Percentiles rank a stretch among this genome's conserved stretches.
phyloP scores from a whole-genome alignment of 2,797 vertebrate genomes.

The Pseudotriccus pelzelni region DNA sequence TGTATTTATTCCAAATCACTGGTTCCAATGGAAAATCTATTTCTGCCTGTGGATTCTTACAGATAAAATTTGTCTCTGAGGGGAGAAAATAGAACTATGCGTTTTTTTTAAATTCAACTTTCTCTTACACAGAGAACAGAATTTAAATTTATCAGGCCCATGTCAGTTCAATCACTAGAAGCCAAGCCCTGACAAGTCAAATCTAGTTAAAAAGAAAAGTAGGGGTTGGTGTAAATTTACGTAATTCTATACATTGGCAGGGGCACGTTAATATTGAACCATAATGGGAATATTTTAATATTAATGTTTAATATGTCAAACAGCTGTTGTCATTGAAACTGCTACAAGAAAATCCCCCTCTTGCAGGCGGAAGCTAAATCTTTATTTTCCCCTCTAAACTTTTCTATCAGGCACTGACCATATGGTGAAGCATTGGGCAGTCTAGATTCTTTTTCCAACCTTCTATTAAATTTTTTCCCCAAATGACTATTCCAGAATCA shows the following conservation, averaged over 20 bases:
- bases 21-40: neutral
- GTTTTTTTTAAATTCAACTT: accelerated
- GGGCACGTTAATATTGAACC: neutral
- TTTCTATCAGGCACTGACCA: neutral
- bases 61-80: neutral
- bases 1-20: neutral
- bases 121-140: neutral
- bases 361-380: neutral
- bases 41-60: neutral
- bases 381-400: neutral
- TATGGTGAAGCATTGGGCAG: neutral
- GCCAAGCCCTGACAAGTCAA: neutral
- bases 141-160: neutral
- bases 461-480: neutral
- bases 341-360: neutral
- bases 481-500: neutral
- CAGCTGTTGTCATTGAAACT: neutral
- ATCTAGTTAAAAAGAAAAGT: neutral
- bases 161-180: neutral
- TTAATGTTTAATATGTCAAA: neutral
- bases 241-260: neutral
- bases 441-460: neutral
- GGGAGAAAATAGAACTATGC: neutral
- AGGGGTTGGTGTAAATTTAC: neutral
- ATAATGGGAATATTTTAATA: neutral